Conservation (phyloP, 2,888 invertebrate species). For the Ommatoiulus sabulosus region DNA sequence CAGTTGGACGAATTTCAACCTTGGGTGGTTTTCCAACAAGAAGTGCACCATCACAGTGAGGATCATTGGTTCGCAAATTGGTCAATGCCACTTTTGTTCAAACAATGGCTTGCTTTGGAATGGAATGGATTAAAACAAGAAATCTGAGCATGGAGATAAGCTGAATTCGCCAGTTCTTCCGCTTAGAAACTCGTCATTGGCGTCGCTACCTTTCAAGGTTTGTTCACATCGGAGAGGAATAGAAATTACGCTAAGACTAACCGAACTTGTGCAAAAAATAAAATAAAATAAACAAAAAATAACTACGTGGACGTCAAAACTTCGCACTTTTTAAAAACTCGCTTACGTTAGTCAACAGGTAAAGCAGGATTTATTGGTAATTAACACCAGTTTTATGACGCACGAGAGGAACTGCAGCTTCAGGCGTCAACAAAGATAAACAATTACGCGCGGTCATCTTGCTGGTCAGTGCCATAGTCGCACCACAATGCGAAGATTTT, state of each 20-base stretch:
- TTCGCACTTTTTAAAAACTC: background rate
- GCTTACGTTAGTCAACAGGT: background rate
- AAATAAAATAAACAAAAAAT: background rate
- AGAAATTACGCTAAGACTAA: background rate
- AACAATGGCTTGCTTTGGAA: too few relatives aligned
- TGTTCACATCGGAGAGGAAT: background rate
- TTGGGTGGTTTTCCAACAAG: too few relatives aligned
- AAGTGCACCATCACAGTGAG: too few relatives aligned
- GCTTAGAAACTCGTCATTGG: background rate
- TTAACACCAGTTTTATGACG: background rate
- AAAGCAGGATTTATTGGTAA: background rate
- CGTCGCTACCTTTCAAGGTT: slow-evolving; percentile 18
- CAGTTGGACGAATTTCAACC: too few relatives aligned
- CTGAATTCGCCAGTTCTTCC: background rate
- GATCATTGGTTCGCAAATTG: too few relatives aligned
- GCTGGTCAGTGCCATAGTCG: background rate
- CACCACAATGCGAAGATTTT: too few relatives aligned
- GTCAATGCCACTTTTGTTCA: too few relatives aligned
- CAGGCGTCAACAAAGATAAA: background rate
- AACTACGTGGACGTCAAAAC: background rate
- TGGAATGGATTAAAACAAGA: too few relatives aligned
- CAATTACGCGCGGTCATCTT: background rate
- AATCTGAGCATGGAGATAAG: background rate
- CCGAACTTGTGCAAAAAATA: background rate
- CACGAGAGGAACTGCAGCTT: background rate